Evolutionary conservation across 2,888 invertebrate genomes (phyloP).

Genomic region (Idaea dimidiata): DNA sequence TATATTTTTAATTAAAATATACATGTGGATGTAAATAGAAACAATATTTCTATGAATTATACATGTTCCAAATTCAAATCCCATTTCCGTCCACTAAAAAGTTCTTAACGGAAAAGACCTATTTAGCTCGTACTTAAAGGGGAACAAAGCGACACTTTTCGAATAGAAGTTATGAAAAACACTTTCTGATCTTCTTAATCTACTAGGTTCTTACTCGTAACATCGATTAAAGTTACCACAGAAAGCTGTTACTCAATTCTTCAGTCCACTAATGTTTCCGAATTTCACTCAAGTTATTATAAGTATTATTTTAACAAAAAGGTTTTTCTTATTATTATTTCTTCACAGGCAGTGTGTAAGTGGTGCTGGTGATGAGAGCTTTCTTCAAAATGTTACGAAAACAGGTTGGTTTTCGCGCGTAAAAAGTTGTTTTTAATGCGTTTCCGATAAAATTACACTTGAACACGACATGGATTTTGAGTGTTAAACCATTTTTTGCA

Average conservation of each 20-base stretch:
- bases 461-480: neutral
- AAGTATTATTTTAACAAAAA: neutral
- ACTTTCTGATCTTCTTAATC: too few species aligned
- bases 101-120: too few species aligned
- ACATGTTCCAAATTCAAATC: too few species aligned
- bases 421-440: neutral
- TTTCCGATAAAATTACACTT: neutral
- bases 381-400: constrained; percentile 1
- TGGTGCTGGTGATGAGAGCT: too few species aligned
- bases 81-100: too few species aligned
- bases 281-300: neutral
- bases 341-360: neutral
- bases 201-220: too few species aligned
- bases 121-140: too few species aligned
- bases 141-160: too few species aligned
- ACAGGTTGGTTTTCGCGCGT: neutral
- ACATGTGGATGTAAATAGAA: too few species aligned
- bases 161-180: too few species aligned
- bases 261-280: neutral
- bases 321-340: neutral
- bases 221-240: neutral
- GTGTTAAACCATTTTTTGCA: neutral
- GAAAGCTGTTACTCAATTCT: neutral
- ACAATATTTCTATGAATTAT: too few species aligned
- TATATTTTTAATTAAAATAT: too few species aligned